A percentile compares a stretch with the other conserved stretches of the same genome.
phyloP scores from a whole-genome alignment of 2,888 invertebrate genomes.

The Pollenia angustigena region DNA sequence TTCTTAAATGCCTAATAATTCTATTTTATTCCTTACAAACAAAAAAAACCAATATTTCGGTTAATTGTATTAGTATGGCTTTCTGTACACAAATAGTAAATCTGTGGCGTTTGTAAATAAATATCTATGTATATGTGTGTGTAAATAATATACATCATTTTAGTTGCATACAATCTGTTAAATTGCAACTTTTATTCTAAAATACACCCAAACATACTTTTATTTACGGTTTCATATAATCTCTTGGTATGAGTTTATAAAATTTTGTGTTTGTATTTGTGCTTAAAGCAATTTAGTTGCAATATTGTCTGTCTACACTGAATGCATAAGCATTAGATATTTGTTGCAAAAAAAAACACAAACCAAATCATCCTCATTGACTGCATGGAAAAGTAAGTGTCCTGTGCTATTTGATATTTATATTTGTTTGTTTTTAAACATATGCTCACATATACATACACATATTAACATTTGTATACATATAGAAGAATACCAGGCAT shows the following conservation, averaged over 20 bases:
- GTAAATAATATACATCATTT: constrained; percentile 19
- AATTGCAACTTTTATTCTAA: constrained; percentile 6
- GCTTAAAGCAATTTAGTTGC: constrained; percentile 56
- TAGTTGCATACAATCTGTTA: constrained; percentile 30
- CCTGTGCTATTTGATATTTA: constrained; percentile 67
- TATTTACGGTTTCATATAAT: constrained; percentile 1
- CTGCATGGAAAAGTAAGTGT: constrained; percentile 52
- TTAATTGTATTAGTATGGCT: constrained; percentile 29
- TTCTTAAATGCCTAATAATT: neutral
- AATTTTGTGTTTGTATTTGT: constrained; percentile 71
- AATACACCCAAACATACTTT: neutral
- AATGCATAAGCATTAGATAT: constrained; percentile 15
- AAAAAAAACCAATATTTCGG: neutral
- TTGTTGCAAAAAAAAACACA: neutral
- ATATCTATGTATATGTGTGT: neutral
- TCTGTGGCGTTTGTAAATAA: constrained; percentile 2
- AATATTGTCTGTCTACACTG: neutral
- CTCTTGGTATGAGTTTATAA: constrained; percentile 63
- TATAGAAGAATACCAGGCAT: neutral
- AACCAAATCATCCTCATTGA: constrained; percentile 22
- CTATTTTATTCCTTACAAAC: too few relatives aligned
- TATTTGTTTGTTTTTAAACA: constrained; percentile 64
- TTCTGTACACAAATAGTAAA: constrained; percentile 12
- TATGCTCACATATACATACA: neutral
- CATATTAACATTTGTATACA: neutral